A percentile compares a stretch with the other conserved stretches of the same genome.
Conservation (phyloP, 2,113 vertebrate genomes). For the Nicator chloris region DNA sequence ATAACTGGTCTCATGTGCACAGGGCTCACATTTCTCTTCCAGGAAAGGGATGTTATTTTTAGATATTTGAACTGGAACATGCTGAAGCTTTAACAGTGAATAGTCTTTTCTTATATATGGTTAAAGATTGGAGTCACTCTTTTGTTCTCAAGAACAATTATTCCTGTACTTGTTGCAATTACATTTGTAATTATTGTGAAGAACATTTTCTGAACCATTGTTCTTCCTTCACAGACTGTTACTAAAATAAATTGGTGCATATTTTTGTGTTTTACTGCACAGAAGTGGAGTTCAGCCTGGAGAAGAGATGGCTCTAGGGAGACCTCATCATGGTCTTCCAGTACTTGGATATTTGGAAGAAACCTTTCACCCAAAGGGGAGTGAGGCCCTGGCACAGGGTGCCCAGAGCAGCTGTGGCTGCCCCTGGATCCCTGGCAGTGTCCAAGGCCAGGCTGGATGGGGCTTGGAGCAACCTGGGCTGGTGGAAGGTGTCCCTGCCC, state of each 20-base stretch:
- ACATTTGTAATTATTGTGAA: background rate
- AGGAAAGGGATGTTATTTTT: background rate
- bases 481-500: background rate
- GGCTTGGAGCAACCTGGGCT: rapidly evolving
- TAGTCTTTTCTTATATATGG: background rate
- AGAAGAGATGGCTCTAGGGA: background rate
- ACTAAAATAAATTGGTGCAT: background rate
- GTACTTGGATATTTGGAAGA: background rate
- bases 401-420: background rate
- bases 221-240: background rate
- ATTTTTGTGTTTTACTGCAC: background rate
- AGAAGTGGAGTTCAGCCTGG: background rate
- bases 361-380: background rate
- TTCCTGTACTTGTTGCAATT: background rate
- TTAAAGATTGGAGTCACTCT: background rate
- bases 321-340: rapidly evolving
- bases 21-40: background rate
- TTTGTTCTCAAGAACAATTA: background rate
- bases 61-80: background rate
- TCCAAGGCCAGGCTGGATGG: rapidly evolving
- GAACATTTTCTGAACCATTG: background rate
- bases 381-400: background rate
- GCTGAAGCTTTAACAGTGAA: background rate
- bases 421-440: background rate
- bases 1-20: background rate